Evolutionary conservation across 2,888 invertebrate species (phyloP), one percentile per base, ranked within the genome.

Genomic region (Ametastegia equiseti): DNA sequence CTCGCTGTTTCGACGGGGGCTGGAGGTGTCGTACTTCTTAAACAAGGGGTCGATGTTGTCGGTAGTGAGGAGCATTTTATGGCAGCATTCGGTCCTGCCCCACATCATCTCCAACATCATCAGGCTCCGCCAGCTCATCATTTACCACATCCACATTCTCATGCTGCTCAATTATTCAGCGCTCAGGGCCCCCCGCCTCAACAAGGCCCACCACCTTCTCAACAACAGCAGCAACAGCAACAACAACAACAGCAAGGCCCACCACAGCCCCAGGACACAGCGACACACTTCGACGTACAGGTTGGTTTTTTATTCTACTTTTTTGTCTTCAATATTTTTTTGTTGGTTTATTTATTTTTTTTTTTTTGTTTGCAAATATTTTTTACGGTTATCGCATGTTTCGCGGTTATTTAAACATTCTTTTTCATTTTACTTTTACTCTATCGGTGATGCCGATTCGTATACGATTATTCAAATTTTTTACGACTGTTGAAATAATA

Each of bases 91-190:
- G 92, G 91, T 15, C 89, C 91, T 33, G 91, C 91, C 84, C 93
- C 88, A 86, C 92, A 94, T 86, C 94, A 94, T 87, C 92, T 93
- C 87, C 92, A 93, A 81, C 92, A 92, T 85, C 90, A 92, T 84
- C 92, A 93, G 84, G 93, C 93, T 7, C 92, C 92, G 67, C 93
- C 94, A 79, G 89, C 91, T 13, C 92, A 92, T 86, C 92, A 92
- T 87, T 87, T 92, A 30, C 92, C 91, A 57, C 94, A 94, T 88
- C 94, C 94, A 23, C 94, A 91, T 78, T 91, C 91, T 2, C 91
- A 91, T 82, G 91, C 91, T 69, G 91, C 91, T 91, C 93, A 92
- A 93, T 91, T 93, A 92, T 92, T 91, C 79, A 92, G 91, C 19
- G 91, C 91, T 11, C 91, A 91, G 82, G 91, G 91, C 42, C 91